Conservation (phyloP, 2,113 vertebrate species). For the Larimichthys polyactis region DNA sequence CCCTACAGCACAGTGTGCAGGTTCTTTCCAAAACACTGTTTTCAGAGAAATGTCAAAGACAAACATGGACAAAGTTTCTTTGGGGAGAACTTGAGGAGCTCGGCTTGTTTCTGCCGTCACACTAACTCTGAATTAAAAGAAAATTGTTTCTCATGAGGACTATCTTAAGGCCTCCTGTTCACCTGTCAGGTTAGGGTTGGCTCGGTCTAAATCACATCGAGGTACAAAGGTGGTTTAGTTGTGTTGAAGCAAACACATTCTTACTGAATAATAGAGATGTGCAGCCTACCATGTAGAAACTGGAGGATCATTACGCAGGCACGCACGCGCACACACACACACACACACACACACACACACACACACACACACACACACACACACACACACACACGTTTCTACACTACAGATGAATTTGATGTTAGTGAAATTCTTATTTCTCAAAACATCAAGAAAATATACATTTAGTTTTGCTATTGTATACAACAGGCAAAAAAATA, state of each 20-base stretch:
- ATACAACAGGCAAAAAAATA: not conserved
- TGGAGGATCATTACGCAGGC: too few relatives aligned
- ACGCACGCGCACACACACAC: too few relatives aligned
- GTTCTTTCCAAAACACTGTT: conserved; percentile 43
- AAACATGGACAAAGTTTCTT: conserved; percentile 33
- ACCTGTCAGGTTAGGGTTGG: not conserved
- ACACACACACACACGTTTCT: too few relatives aligned
- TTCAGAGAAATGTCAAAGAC: conserved; percentile 38
- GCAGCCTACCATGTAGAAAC: too few relatives aligned
- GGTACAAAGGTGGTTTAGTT: not conserved
- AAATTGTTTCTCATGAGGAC: not conserved
- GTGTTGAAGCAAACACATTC: not conserved
- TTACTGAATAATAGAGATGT: not conserved
- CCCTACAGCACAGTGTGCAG: conserved; percentile 48
- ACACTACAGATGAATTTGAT: not conserved
- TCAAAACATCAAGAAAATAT: not conserved
- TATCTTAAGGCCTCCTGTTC: not conserved
- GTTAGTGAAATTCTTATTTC: too few relatives aligned
- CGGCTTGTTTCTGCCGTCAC: conserved; percentile 25
- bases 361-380: too few relatives aligned
- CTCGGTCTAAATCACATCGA: not conserved
- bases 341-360: too few relatives aligned
- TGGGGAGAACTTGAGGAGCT: conserved; percentile 30
- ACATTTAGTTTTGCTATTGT: not conserved
- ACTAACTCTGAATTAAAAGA: not conserved